Evolutionary conservation across 2,113 vertebrate genomes (phyloP).

Genomic region (Bothrops jararaca): DNA sequence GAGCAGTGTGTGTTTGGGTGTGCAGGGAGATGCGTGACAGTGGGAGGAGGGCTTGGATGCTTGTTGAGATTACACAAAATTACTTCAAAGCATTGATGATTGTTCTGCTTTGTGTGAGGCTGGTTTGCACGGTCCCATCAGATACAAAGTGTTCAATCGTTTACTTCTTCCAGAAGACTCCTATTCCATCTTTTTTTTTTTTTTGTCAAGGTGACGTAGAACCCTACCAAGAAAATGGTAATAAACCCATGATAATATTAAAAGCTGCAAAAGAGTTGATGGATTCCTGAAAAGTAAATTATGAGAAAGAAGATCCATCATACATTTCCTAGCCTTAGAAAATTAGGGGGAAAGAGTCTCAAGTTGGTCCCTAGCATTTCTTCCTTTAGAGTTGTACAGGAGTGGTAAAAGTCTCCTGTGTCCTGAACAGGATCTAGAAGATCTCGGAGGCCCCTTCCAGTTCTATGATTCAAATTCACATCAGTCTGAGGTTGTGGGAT

Average conservation of each 20-base stretch:
- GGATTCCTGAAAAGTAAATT: neutral
- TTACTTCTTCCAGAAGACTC: too few species aligned
- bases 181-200: neutral
- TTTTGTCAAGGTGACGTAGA: neutral
- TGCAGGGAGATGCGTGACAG: too few species aligned
- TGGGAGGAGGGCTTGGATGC: neutral
- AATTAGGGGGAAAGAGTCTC: neutral
- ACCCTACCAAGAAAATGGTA: neutral
- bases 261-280: neutral
- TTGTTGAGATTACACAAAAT: conserved; percentile 9
- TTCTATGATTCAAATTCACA: neutral
- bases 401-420: too few species aligned
- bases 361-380: too few species aligned
- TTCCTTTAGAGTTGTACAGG: neutral
- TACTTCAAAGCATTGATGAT: neutral
- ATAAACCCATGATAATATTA: neutral
- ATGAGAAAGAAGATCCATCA: neutral
- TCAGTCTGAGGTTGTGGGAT: neutral
- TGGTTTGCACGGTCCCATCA: neutral
- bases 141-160: neutral
- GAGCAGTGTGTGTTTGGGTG: neutral
- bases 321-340: neutral
- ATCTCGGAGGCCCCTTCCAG: too few species aligned
- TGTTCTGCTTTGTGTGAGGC: too few species aligned
- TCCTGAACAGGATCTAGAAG: too few species aligned